Base-by-base conservation (phyloP, 2,113 vertebrate species). In the Myxocyprinus asiaticus region DNA sequence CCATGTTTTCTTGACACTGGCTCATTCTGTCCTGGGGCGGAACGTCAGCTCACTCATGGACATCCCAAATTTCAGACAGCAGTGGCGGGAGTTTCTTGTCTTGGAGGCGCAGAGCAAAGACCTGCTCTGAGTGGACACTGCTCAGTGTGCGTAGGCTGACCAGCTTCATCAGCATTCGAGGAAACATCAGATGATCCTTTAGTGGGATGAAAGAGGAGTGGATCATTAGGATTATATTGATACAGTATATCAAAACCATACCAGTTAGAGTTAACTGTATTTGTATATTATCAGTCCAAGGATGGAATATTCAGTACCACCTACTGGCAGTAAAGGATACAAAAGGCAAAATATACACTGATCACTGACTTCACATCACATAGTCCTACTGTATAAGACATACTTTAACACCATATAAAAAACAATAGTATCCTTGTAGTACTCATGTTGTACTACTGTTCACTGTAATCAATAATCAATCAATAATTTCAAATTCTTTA, bases 141-240 rank as follows among this genome's bases (percentile, higher is more conserved):
- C 96, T 98, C 82, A 99, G 92, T 7, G 97, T 99, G 51, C 97
- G 95, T 44, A 99, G 96, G 88, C 95, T 98, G 88, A 99, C 97
- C 92, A 99, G 91, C 88, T 99, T 99, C 97, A 99, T 99, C 82
- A 99, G 90, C 97, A 99, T 99, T 72, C 97, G 94, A 12, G 97
- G 97, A 87, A 99, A 99, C 97, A 98, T 99, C 90, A 98, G 85
- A 81, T 94, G 95, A 86, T 99, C 97, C 97, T 99, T 87, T 53
- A 67, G 47, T 17, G 17, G 43, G 0, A 22, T 7, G 15, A 65
- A 62, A 65, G 67, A 78, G 43, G 65, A 8, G 17, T 51, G 5
- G 9, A 4, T 33, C 47, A 70, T 66, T 74, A 42, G 12, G 3
- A 47, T 33, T 33, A 33, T 3, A 33, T 33, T 33, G 22, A 33